Conservation (phyloP, 2,888 invertebrate genomes). For the Limnephilus marmoratus region DNA sequence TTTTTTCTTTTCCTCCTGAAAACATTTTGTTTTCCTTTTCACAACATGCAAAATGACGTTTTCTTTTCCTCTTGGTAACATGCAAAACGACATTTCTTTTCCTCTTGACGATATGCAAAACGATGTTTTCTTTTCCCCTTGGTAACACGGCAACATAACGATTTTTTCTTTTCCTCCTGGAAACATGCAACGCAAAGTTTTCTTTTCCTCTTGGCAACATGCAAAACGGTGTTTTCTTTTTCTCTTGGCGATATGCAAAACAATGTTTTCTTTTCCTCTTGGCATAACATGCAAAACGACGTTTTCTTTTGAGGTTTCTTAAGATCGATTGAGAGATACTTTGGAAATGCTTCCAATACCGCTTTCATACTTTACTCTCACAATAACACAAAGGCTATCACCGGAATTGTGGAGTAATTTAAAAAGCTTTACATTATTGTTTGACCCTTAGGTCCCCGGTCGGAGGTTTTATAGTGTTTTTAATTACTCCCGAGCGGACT, state of each 20-base stretch:
- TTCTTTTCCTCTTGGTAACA: background rate
- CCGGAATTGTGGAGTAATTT: background rate
- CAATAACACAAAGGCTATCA: background rate
- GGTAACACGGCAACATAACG: no score
- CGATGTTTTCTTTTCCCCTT: no score
- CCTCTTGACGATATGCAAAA: no score
- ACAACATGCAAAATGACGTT: background rate
- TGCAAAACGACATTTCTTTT: no score
- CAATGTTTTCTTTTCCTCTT: background rate
- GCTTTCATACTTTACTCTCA: background rate
- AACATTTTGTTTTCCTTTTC: background rate
- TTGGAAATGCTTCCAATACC: background rate
- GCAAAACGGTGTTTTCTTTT: background rate
- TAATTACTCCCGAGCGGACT: slow-evolving; percentile 62
- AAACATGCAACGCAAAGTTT: background rate
- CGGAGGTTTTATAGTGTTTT: slow-evolving; percentile 57
- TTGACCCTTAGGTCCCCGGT: background rate
- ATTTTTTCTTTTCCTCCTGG: background rate
- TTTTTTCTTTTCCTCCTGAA: background rate
- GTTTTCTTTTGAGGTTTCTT: background rate
- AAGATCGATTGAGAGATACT: background rate
- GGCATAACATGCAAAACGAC: background rate
- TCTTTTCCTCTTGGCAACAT: background rate
- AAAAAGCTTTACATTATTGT: background rate
- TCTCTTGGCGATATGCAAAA: no score